These are phyloP conservation scores for Oriolus oriolus DNA, from an alignment of 2,113 vertebrate genomes.

Conservation along the genomic window DNA sequence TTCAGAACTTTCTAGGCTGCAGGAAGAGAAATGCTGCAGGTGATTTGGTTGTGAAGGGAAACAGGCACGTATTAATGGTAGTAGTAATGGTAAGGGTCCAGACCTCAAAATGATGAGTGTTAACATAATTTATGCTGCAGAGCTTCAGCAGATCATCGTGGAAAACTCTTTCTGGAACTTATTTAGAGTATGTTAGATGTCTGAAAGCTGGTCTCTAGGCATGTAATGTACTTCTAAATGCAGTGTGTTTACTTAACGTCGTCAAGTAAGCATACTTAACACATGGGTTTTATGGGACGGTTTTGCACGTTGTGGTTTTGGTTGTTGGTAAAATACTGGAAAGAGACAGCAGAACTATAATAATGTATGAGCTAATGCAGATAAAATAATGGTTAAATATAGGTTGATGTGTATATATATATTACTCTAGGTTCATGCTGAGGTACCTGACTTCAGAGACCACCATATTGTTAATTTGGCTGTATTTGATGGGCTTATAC, in stretches of 20 bases:
- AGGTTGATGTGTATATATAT: background rate
- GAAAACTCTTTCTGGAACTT: background rate
- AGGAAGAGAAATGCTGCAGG: background rate
- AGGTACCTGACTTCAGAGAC: background rate
- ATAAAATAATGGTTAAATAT: background rate
- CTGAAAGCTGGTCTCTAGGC: background rate
- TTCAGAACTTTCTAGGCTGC: constrained; percentile 19
- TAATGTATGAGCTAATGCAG: background rate
- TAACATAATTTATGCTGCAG: background rate
- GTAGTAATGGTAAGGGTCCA: background rate
- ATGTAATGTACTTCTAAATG: background rate
- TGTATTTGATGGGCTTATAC: background rate
- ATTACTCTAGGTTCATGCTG: background rate
- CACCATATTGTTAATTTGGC: background rate
- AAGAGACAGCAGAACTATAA: background rate
- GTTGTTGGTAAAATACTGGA: background rate
- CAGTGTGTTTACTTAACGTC: background rate
- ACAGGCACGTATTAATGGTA: background rate
- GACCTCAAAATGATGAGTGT: background rate
- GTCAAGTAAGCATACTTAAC: background rate
- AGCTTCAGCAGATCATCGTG: background rate
- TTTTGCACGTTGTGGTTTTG: background rate
- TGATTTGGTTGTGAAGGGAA: background rate
- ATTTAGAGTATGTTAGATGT: background rate
- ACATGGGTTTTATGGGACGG: background rate